A percentile compares a stretch with the other conserved stretches of the same genome.
phyloP scores from a whole-genome alignment of 2,888 invertebrate genomes.

The Rotaria socialis region DNA sequence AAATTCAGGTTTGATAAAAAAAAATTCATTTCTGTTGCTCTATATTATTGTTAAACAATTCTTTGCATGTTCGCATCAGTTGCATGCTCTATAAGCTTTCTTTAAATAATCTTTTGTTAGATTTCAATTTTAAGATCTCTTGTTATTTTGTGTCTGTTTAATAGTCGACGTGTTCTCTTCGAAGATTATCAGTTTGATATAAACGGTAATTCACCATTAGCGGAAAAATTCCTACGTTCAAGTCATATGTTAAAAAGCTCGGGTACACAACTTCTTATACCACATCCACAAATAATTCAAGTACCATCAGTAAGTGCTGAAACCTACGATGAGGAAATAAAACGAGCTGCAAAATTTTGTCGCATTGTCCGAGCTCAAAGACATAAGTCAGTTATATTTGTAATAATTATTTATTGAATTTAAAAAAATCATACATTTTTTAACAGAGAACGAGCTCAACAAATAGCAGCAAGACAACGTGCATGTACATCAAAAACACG shows the following conservation, averaged over 20 bases:
- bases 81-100: too few relatives aligned
- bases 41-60: neutral
- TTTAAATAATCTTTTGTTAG: neutral
- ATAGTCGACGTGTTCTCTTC: slow-evolving; percentile 18
- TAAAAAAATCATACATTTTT: too few relatives aligned
- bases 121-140: neutral
- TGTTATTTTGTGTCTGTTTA: neutral
- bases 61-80: neutral
- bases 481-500: neutral
- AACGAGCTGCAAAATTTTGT: slow-evolving; percentile 3
- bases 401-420: too few relatives aligned
- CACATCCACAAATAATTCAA: slow-evolving; percentile 31
- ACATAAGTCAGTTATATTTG: neutral
- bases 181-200: slow-evolving; percentile 14
- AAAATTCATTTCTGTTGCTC: neutral
- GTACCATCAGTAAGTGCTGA: neutral
- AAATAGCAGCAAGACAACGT: neutral
- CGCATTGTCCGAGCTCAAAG: slow-evolving; percentile 1
- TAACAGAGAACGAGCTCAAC: neutral
- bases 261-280: slow-evolving; percentile 20
- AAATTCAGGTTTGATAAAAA: neutral
- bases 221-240: slow-evolving; percentile 2
- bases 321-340: slow-evolving; percentile 18
- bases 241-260: slow-evolving; percentile 1
- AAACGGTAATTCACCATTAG: slow-evolving; percentile 10